Base-by-base conservation (phyloP, 35 echinoderm and acorn worm species). In the Heliocidaris tuberculata region DNA sequence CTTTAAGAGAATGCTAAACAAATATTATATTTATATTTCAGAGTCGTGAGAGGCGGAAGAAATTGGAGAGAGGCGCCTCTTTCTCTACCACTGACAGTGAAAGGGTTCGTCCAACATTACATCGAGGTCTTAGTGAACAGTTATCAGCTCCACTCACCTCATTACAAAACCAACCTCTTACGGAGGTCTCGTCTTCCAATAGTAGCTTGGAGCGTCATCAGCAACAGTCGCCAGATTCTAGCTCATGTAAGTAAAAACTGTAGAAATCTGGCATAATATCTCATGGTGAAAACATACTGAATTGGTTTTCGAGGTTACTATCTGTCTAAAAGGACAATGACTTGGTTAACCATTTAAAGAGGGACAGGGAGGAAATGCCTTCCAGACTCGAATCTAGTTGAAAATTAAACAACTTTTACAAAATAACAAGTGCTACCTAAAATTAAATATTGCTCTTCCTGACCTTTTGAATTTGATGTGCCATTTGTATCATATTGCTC, bases 111-210 rank as follows among this genome's bases (percentile, higher is more conserved):
- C 50, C 91, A 29, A 5, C 91, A 52, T 48, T 93, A 12, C 91
- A 93, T 93, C 47, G 91, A 52, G 91, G 91, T 3, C 91, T 93
- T 30, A 93, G 91, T 59, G 91, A 93, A n/a, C 91, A 93, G 50
- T 48, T 50, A 31, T 93, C 91, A 93, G 91, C 91, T 49, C 48
- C 91, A 0, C 11, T 49, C 13, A 48, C 31, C 12, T 49, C 47
- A 48, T n/a, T 93, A 32, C 91, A 93, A 29, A 49, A 93, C 48
- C 48, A 93, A 49, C 91, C 91, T 93, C 50, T 93, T 48, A 59
- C 91, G 2, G 91, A 93, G 50, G 91, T 93, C 27, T 93, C 91
- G 29, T 93, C 91, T 49, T 93, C 91, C 50, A 93, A 48, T 59
- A 59, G 91, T 93, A 93, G 91, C 50, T 59, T 93, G 29, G 91